phyloP scores from a whole-genome alignment of 2,888 invertebrate species.

The Ferdinandea cuprea region DNA sequence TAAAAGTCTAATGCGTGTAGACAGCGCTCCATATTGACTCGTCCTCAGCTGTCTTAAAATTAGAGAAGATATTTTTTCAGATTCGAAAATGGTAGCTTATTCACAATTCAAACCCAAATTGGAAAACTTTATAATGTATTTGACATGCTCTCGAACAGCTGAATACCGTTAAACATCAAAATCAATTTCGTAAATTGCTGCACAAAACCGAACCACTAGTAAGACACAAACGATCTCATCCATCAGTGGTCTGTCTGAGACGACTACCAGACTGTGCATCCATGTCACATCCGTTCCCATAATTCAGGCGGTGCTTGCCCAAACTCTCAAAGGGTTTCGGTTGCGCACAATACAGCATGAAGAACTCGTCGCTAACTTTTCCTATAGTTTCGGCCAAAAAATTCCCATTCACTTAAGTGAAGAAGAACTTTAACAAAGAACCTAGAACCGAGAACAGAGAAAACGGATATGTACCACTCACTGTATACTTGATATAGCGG shows the following conservation, averaged over 20 bases:
- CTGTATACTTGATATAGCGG: slow-evolving; percentile 42
- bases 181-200: slow-evolving; percentile 34
- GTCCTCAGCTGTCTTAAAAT: too few species aligned
- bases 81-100: too few species aligned
- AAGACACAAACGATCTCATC: slow-evolving; percentile 47
- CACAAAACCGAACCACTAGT: slow-evolving; percentile 31
- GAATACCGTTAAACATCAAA: slow-evolving; percentile 27
- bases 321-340: slow-evolving; percentile 30
- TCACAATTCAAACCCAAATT: too few species aligned
- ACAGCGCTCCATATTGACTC: too few species aligned
- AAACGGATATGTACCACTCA: slow-evolving; percentile 54
- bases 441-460: too few species aligned
- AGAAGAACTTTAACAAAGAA: slow-evolving; percentile 31
- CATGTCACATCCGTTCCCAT: slow-evolving; percentile 68
- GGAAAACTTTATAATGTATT: too few species aligned
- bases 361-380: slow-evolving; percentile 30
- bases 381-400: slow-evolving; percentile 17
- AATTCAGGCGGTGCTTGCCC: slow-evolving; percentile 55
- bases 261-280: slow-evolving; percentile 40
- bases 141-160: too few species aligned
- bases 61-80: too few species aligned
- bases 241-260: slow-evolving; percentile 52
- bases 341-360: too few species aligned
- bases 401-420: slow-evolving; percentile 40
- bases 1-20: too few species aligned